Conservation (phyloP, 2,888 invertebrate species). For the Cheilosia variabilis region DNA sequence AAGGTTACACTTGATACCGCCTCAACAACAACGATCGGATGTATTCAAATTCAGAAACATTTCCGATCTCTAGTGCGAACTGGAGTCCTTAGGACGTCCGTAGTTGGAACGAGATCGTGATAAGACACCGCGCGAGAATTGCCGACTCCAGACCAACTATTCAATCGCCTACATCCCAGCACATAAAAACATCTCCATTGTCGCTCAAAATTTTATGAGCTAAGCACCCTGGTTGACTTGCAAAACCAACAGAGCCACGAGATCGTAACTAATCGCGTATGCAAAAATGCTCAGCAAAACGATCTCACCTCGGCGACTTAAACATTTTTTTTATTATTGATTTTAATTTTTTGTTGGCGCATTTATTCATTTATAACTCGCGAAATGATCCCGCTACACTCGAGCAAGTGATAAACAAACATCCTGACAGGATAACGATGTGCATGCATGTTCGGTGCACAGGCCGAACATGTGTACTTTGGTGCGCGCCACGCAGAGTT, state of each 20-base stretch:
- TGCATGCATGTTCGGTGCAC: constrained; percentile 60
- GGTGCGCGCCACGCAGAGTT: constrained; percentile 80
- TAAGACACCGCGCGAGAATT: too few relatives aligned
- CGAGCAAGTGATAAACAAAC: constrained; percentile 70
- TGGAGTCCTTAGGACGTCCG: too few relatives aligned
- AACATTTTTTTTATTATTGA: constrained; percentile 15
- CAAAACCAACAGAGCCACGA: constrained; percentile 37
- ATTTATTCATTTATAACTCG: constrained; percentile 36
- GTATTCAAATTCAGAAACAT: too few relatives aligned
- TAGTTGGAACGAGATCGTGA: too few relatives aligned
- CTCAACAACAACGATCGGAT: too few relatives aligned
- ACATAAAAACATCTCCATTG: background rate
- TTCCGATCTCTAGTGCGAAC: too few relatives aligned
- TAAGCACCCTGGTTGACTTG: constrained; percentile 52
- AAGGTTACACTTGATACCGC: too few relatives aligned
- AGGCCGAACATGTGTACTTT: constrained; percentile 73
- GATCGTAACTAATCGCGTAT: constrained; percentile 46
- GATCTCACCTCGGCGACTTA: constrained; percentile 44
- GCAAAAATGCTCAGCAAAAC: constrained; percentile 42
- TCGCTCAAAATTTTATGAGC: constrained; percentile 13
- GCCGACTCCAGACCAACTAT: too few relatives aligned
- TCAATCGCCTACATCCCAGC: too few relatives aligned
- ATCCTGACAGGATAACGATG: constrained; percentile 75
- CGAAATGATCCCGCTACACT: constrained; percentile 37
- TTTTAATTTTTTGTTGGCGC: constrained; percentile 24